Evolutionary conservation across 2,888 invertebrate genomes (phyloP), one percentile per base, ranked within the genome.

Genomic region (Rugalucina vietnamica): DNA sequence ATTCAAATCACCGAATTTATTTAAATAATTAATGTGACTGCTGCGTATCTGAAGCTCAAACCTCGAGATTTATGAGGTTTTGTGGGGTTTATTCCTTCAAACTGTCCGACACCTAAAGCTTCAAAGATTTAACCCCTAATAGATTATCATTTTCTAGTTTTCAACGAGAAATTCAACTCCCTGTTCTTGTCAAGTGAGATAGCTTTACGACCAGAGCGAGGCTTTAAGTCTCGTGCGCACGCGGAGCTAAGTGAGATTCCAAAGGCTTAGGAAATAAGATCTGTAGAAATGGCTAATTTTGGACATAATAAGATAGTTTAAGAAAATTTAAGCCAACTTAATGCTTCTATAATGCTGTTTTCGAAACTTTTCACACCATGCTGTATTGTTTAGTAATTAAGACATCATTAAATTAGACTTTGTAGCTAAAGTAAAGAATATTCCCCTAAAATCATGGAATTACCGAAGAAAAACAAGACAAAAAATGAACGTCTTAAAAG

Each of bases 21-120:
- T 87, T 91, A 89, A 90, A 91, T 91, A 88, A 90, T 90, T 90
- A 86, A 90, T 89, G 87, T 73, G 77, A 76, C 78, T 78, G 80
- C 83, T 79, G 81, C 77, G 60, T 24, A 50, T 37, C 60, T 34
- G n/a, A 50, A 39, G 39, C 18, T 39, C 8, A 79, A 39, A 69
- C 78, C 24, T 32, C 4, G 21, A 32, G 18, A 73, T 73, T 73
- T 73, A 73, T 49, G 29, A 21, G 14, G 24, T 29, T 73, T 73
- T 50, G 32, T 24, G 73, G 73, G 50, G 43, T 50, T 37, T 39
- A 29, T 73, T n/a, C 43, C 43, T 36, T 49, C 12, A 73, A 49
- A 18, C 49, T 65, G 65, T 65, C 65, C 65, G 21, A 65, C 34
- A 29, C 65, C 65, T 34, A 65, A 65, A 32, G 65, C 10, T 65